Conservation (phyloP, 2,888 invertebrate species). For the Drosophila parthenogenetica region DNA sequence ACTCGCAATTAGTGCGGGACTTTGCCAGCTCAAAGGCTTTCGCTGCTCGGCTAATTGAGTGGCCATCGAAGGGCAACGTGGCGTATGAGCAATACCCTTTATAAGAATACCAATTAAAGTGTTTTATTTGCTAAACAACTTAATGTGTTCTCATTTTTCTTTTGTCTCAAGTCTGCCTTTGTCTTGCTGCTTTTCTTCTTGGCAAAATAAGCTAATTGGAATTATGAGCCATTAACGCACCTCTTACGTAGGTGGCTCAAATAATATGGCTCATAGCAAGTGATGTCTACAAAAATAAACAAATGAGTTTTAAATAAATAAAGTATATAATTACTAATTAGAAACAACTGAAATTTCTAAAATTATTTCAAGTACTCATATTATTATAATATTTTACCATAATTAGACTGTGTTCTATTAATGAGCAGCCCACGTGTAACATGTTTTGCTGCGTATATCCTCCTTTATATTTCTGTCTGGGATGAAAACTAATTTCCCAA, state of each 20-base stretch:
- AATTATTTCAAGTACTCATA: background rate
- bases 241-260: background rate
- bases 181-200: background rate
- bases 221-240: conserved; percentile 5
- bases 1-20: conserved; percentile 54
- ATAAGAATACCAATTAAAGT: conserved; percentile 58
- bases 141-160: conserved; percentile 27
- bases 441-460: conserved; percentile 19
- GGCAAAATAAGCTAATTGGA: conserved; percentile 1
- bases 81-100: conserved; percentile 45
- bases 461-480: background rate
- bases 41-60: conserved; percentile 52
- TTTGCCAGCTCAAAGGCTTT: conserved; percentile 45
- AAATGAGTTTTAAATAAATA: background rate
- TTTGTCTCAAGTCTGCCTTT: background rate
- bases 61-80: conserved; percentile 22
- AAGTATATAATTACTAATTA: background rate
- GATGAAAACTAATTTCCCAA: conserved; percentile 68
- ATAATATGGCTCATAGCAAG: background rate
- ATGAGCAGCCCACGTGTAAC: background rate
- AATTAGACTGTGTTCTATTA: background rate
- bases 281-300: background rate
- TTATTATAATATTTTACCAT: background rate
- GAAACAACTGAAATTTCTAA: background rate
- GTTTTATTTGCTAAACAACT: conserved; percentile 49